Conservation (phyloP, 2,797 vertebrate species). For the Brachymystax lenok region DNA sequence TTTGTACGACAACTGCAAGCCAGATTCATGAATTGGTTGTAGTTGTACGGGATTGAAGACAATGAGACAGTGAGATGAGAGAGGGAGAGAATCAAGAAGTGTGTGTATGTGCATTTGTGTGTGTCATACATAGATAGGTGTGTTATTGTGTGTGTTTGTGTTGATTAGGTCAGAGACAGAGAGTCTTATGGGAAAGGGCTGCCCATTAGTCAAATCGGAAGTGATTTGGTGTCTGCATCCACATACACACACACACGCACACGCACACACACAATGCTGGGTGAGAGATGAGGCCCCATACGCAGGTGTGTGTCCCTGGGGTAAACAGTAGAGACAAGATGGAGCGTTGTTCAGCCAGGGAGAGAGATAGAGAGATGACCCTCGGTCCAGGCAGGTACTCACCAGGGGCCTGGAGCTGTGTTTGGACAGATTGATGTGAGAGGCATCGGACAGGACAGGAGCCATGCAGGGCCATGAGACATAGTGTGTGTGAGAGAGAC, state of each 20-base stretch:
- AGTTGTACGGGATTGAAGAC: neutral
- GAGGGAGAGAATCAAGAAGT: neutral
- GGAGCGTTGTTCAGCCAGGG: neutral
- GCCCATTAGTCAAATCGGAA: slow-evolving; percentile 19
- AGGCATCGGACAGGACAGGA: slow-evolving; percentile 24
- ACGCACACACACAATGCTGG: neutral
- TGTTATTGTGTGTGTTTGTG: slow-evolving; percentile 7
- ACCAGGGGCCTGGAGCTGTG: slow-evolving; percentile 22
- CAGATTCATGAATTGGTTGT: neutral
- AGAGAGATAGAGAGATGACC: neutral
- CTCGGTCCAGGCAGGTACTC: neutral
- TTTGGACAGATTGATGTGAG: slow-evolving; percentile 52
- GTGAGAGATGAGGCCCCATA: neutral
- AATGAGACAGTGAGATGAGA: neutral
- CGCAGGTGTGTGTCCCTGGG: slow-evolving; percentile 23
- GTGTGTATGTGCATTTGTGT: slow-evolving; percentile 2
- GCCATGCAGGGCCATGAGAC: slow-evolving; percentile 19
- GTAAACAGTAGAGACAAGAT: neutral
- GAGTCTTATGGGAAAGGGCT: neutral
- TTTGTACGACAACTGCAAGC: neutral
- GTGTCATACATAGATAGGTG: neutral
- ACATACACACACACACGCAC: neutral
- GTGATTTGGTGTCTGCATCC: neutral
- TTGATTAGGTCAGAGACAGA: slow-evolving; percentile 3
- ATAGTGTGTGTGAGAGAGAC: slow-evolving; percentile 40